Conservation (phyloP, 2,113 vertebrate species). For the Drymodes brunneopygia region DNA sequence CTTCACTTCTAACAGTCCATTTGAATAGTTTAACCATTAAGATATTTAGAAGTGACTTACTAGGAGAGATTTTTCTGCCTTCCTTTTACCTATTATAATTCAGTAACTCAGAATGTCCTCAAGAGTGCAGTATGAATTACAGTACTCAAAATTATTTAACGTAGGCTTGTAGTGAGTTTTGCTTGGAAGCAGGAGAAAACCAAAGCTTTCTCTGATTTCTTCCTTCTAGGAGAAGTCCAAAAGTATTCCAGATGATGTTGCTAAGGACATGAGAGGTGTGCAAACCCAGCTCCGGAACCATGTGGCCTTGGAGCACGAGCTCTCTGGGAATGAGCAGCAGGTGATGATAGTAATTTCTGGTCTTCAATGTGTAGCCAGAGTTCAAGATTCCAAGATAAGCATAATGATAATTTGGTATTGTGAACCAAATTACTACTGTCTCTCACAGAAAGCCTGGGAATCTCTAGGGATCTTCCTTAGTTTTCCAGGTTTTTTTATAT, state of each 20-base stretch:
- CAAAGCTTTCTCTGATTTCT: background rate
- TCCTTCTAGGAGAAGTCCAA: conserved; percentile 77
- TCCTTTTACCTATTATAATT: background rate
- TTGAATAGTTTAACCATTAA: background rate
- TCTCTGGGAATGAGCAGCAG: conserved; percentile 77
- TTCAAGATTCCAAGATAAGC: background rate
- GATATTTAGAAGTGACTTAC: background rate
- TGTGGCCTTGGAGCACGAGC: conserved; percentile 76
- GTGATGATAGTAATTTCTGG: conserved; percentile 33
- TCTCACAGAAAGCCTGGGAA: background rate
- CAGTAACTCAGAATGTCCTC: background rate
- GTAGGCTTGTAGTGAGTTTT: background rate
- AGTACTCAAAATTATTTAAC: background rate
- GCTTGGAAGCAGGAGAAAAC: background rate
- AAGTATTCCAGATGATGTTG: conserved; percentile 80
- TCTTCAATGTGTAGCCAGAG: background rate
- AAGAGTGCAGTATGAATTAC: background rate
- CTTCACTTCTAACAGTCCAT: background rate
- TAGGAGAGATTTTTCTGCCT: background rate
- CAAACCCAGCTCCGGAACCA: conserved; percentile 82
- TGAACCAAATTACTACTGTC: background rate
- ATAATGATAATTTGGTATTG: background rate
- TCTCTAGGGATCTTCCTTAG: background rate
- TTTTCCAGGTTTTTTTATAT: background rate
- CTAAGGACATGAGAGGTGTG: conserved; percentile 79